Percentiles rank a stretch among this genome's conserved stretches.
Conservation (phyloP, 2,888 invertebrate genomes). For the Xestia ashworthii region DNA sequence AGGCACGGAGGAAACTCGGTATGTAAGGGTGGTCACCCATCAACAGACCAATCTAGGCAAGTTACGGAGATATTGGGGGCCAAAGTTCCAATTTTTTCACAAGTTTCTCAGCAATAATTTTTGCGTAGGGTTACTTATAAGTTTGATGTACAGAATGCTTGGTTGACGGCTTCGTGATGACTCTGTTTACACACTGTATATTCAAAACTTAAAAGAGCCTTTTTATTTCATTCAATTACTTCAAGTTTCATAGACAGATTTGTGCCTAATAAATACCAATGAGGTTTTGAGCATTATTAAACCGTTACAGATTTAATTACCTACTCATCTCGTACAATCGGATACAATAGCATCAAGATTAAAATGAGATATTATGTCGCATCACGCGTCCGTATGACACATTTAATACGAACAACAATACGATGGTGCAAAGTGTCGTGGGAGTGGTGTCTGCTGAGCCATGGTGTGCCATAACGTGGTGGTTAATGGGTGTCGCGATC, state of each 20-base stretch:
- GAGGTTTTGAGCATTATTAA: neutral
- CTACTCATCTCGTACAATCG: neutral
- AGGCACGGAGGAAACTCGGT: too few species aligned
- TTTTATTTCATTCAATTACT: neutral
- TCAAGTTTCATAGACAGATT: neutral
- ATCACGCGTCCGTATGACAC: conserved; percentile 34
- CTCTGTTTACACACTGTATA: too few species aligned
- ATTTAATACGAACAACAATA: conserved; percentile 14
- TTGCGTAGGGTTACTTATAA: too few species aligned
- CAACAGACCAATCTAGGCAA: too few species aligned
- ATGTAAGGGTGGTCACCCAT: too few species aligned
- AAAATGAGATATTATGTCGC: conserved; percentile 25
- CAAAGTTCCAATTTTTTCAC: too few species aligned
- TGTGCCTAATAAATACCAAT: neutral
- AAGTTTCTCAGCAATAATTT: too few species aligned
- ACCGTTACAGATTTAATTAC: conserved; percentile 18
- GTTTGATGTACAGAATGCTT: too few species aligned
- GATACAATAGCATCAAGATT: conserved; percentile 10
- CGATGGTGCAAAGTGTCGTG: conserved; percentile 5
- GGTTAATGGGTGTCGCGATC: conserved; percentile 39
- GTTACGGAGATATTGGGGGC: too few species aligned
- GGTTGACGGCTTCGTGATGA: too few species aligned
- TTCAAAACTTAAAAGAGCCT: neutral
- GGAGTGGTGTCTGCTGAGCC: conserved; percentile 27
- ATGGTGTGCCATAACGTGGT: conserved; percentile 39